These are phyloP conservation scores for Mythimna vitellina DNA, from an alignment of 2,888 invertebrate genomes.

Conservation along the genomic window DNA sequence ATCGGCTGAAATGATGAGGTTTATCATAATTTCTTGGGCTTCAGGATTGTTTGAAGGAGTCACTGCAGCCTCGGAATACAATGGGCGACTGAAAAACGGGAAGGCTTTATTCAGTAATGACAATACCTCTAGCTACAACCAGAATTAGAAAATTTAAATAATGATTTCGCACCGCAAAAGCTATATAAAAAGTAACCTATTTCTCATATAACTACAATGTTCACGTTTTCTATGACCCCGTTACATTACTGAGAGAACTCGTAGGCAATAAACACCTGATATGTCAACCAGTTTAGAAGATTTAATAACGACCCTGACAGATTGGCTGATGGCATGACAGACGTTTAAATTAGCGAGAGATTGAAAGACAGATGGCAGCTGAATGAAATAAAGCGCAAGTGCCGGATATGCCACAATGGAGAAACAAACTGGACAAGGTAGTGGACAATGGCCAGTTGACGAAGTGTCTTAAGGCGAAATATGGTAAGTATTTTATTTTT, in stretches of 20 bases:
- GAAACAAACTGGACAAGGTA: slow-evolving; percentile 15
- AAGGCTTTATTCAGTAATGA: no score
- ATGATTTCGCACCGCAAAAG: no score
- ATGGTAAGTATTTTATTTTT: slow-evolving; percentile 1
- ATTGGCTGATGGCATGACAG: slow-evolving; percentile 28
- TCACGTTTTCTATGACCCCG: not conserved
- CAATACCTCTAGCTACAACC: no score
- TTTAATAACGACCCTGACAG: slow-evolving; percentile 38
- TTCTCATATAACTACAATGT: not conserved
- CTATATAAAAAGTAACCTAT: not conserved
- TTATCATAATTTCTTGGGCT: no score
- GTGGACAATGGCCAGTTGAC: slow-evolving; percentile 19
- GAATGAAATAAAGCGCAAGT: slow-evolving; percentile 47
- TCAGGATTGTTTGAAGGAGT: not conserved
- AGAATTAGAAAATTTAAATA: no score
- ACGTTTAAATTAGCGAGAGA: slow-evolving; percentile 42
- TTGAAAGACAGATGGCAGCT: slow-evolving; percentile 37
- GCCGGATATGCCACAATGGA: slow-evolving; percentile 6
- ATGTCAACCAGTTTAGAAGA: slow-evolving; percentile 19
- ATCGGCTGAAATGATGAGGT: no score
- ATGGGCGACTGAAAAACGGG: no score
- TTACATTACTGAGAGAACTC: not conserved
- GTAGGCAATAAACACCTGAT: slow-evolving; percentile 23
- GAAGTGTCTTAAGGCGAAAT: slow-evolving; percentile 7
- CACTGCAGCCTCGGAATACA: no score